Evolutionary conservation across 2,888 invertebrate species (phyloP).

Genomic region (Arctia plantaginis): DNA sequence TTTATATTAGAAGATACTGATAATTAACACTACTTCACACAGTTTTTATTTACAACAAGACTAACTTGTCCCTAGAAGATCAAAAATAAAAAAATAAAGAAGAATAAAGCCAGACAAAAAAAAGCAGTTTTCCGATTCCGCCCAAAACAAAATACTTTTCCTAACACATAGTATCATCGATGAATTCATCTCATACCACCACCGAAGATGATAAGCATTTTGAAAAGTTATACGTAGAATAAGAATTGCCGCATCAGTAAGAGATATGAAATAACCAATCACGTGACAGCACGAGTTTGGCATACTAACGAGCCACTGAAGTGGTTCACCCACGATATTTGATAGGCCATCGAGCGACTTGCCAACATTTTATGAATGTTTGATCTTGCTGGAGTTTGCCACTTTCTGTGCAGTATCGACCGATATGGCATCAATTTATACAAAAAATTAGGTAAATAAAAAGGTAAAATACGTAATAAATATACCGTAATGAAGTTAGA

Average conservation of each 20-base stretch:
- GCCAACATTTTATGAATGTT: slow-evolving; percentile 37
- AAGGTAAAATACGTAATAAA: background rate
- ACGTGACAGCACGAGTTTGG: slow-evolving; percentile 41
- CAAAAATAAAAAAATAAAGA: too few relatives aligned
- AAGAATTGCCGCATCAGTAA: slow-evolving; percentile 43
- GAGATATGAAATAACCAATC: slow-evolving; percentile 54
- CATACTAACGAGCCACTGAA: slow-evolving; percentile 42
- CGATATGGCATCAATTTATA: background rate
- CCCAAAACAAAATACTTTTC: background rate
- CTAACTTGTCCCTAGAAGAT: too few relatives aligned
- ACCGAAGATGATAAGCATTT: slow-evolving; percentile 44
- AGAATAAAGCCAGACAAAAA: background rate
- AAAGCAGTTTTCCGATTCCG: background rate
- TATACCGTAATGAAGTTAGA: background rate
- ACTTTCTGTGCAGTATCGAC: background rate
- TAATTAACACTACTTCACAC: too few relatives aligned
- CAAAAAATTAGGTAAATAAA: background rate
- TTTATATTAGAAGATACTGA: too few relatives aligned
- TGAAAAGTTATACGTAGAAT: slow-evolving; percentile 39
- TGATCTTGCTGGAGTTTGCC: slow-evolving; percentile 20
- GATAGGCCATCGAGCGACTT: slow-evolving; percentile 27
- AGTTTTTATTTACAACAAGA: too few relatives aligned
- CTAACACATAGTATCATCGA: slow-evolving; percentile 7
- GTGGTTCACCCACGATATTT: slow-evolving; percentile 28
- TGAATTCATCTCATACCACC: slow-evolving; percentile 20